Conservation (phyloP, 2,888 invertebrate species). For the Rhagophthalmus giganteus region DNA sequence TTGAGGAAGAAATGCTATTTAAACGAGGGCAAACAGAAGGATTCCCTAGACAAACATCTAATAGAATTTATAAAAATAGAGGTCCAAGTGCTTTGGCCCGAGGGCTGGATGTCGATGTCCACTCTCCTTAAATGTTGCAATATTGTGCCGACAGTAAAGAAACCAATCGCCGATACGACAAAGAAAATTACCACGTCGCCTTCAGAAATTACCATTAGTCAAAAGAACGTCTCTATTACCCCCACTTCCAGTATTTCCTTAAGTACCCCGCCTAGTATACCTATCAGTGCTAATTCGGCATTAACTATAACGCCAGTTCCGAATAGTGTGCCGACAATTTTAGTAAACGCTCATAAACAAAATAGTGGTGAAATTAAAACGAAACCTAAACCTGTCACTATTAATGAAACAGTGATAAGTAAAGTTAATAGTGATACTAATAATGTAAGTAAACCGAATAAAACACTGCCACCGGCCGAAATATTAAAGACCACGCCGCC, state of each 20-base stretch:
- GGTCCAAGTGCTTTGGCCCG: constrained; percentile 59
- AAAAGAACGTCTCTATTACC: constrained; percentile 1
- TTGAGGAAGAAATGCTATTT: constrained; percentile 48
- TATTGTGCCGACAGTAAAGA: constrained; percentile 33
- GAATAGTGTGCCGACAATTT: constrained; percentile 6
- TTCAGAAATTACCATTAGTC: constrained; percentile 4
- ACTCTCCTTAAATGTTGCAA: constrained; percentile 47
- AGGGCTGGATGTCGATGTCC: constrained; percentile 59
- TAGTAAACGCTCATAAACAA: constrained; percentile 13
- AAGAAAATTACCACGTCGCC: constrained; percentile 5
- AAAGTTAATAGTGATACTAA: constrained; percentile 34
- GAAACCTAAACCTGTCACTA: constrained; percentile 24
- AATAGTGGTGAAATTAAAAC: constrained; percentile 20
- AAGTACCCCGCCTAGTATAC: constrained; percentile 6
- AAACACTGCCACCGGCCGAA: constrained; percentile 31
- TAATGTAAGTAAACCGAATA: constrained; percentile 27
- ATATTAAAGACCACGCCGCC: constrained; percentile 23
- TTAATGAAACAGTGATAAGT: constrained; percentile 37
- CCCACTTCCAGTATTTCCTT: constrained; percentile 12
- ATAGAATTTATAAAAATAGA: constrained; percentile 56
- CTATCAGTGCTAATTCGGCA: constrained; percentile 29
- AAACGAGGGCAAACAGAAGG: constrained; percentile 54
- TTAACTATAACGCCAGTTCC: constrained; percentile 38
- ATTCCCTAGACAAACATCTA: constrained; percentile 57
- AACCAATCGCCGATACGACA: constrained; percentile 1